Evolutionary conservation across 2,113 vertebrate species (phyloP), one percentile per base, ranked within the genome.

Genomic region (Tachysurus vachellii): DNA sequence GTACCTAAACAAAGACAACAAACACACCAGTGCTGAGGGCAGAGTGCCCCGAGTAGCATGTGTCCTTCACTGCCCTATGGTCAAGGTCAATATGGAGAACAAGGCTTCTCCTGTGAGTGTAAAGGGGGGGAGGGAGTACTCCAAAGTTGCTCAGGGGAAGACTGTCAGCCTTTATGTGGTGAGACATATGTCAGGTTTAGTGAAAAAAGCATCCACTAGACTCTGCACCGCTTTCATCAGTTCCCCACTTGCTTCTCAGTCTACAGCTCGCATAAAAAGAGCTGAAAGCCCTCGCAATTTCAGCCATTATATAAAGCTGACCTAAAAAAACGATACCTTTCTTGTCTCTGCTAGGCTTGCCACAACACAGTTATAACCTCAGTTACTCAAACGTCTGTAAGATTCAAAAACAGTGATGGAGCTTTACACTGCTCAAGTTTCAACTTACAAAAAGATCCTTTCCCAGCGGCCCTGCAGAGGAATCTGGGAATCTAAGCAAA

Each of bases 261-360:
- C 71, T 85, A 61, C 71, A 61, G 57, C 36, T 77, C 28, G 26
- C 26, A 53, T 28, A 62, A 76, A 76, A 61, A 77, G 28, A n/a
- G 54, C 71, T 62, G 26, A 85, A 77, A 77, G 44, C 57, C 14
- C 47, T 53, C 17, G 28, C 53, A 53, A 54, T 68, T 61, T 57
- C 73, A 85, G 73, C 59, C 73, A 79, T 62, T 76, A 70, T 21
- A 73, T 80, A 59, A 83, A 62, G 47, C 86, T 56, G 87, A 68
- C 44, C 62, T 70, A 88, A 47, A 89, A 86, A 73, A 50, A 50
- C 16, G 19, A 83, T 84, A 31, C 47, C 14, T 85, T 71, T 68
- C 50, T 73, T 83, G 21, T 80, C 64, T 86, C 80, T 83, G 53
- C 71, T 80, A 17, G 19, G 64, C 50, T 87, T 36, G 31, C 57